Percentiles rank a stretch among this genome's conserved stretches.
These are phyloP conservation scores for Habropoda laboriosa DNA, from an alignment of 1,140 invertebrate species.

Conservation along the genomic window DNA sequence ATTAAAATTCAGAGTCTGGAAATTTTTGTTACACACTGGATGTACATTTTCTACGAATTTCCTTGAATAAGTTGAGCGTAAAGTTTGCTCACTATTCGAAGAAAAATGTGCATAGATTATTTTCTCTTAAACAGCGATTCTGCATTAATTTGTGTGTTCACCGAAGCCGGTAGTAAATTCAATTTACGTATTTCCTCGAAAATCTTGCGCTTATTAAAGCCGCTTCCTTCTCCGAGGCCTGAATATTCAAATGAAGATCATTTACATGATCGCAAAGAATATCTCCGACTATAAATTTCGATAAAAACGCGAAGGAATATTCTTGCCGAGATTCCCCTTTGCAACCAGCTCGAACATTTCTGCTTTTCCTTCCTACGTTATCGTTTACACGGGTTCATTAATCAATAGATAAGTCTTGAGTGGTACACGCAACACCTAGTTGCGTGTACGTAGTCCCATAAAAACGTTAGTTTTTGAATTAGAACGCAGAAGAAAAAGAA, in stretches of 20 bases:
- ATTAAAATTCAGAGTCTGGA: too few species aligned
- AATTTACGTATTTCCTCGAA: too few species aligned
- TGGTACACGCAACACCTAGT: conserved; percentile 18
- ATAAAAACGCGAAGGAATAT: background rate
- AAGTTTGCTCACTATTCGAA: too few species aligned
- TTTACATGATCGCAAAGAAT: background rate
- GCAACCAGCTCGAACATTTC: background rate
- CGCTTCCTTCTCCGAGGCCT: too few species aligned
- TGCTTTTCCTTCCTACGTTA: conserved; percentile 8
- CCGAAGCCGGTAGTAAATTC: too few species aligned
- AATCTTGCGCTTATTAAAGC: background rate
- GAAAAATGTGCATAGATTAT: too few species aligned
- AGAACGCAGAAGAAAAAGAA: background rate
- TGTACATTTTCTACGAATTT: too few species aligned
- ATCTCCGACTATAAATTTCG: background rate
- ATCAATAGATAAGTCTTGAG: conserved; percentile 42
- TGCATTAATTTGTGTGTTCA: too few species aligned
- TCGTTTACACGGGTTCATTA: conserved; percentile 30
- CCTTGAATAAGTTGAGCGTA: too few species aligned
- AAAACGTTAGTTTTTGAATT: conserved; percentile 3
- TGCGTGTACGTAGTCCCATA: background rate
- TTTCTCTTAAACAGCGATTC: too few species aligned
- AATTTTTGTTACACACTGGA: too few species aligned
- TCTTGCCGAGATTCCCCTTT: too few species aligned
- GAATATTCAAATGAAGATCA: background rate